Evolutionary conservation across 2,888 invertebrate genomes (phyloP), one percentile per base, ranked within the genome.

Genomic region (Tachina fera): DNA sequence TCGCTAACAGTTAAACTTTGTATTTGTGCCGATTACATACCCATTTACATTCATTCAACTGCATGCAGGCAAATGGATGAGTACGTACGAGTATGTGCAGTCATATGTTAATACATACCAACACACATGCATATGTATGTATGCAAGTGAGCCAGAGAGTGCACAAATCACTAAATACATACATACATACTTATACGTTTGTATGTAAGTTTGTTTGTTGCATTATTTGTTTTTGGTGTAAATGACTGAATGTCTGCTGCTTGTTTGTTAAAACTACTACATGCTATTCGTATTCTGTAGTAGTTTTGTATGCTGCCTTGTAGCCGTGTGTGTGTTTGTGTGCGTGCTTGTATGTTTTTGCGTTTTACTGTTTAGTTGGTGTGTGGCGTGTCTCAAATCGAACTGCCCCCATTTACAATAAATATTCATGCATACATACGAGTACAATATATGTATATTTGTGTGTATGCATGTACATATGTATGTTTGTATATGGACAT

Each of bases 231-330:
- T 67, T 51, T 45, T 58, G 47, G 13, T 43, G 49, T 19, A 49
- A 84, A 84, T 84, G 84, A 84, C 84, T 76, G 76, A 76, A 76
- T 84, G 84, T 84, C 84, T 84, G 75, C 76, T 75, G 79, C 68
- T 65, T 75, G 75, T 74, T 79, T 79, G 22, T 58, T 77, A 56
- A 76, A 76, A 58, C 45, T 65, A 76, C 53, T 58, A 65, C 77
- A 68, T 82, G 63, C 10, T 47, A 39, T 63, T 75, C 45, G 11
- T 47, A 39, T 63, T 75, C 45, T 63, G 49, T 31, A 74, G 56
- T 58, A 45, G 45, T 74, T 67, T n/a, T 60, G 56, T 39, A 43
- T 39, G 41, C 1, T 39, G 41, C 1, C 6, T 51, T 41, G 14
- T 16, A 39, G 4, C 2, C 19, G 45, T 41, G 19, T 16, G 39